A percentile compares a stretch with the other conserved stretches of the same genome.
Conservation (phyloP, 2,888 invertebrate species). For the Erebia epiphron region DNA sequence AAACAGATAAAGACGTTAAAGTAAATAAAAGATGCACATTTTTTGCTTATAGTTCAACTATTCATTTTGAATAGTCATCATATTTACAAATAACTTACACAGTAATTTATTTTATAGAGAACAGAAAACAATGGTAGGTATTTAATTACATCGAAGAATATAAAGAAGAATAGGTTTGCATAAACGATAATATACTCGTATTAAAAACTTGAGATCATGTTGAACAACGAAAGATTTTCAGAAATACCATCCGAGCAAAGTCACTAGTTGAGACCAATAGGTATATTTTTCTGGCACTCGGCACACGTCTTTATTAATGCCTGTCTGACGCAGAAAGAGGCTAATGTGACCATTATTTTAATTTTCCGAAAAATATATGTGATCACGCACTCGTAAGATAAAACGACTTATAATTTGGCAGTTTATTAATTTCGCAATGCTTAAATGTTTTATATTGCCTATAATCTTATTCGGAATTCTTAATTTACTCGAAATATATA, state of each 20-base stretch:
- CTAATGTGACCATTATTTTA: constrained; percentile 6
- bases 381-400: constrained; percentile 7
- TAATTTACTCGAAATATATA: no score
- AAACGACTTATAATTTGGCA: constrained; percentile 6
- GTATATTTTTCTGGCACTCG: neutral
- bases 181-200: no score
- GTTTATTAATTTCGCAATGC: constrained; percentile 7
- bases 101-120: no score
- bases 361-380: constrained; percentile 5
- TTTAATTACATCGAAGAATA: no score
- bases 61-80: constrained; percentile 46
- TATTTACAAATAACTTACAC: no score
- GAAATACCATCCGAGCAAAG: no score
- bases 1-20: constrained; percentile 67
- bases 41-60: constrained; percentile 56
- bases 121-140: no score
- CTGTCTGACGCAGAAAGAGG: constrained; percentile 1
- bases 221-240: no score
- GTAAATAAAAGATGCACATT: constrained; percentile 79
- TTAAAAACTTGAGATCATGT: no score
- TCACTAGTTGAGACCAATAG: neutral
- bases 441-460: neutral
- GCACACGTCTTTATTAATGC: constrained; percentile 1
- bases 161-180: no score
- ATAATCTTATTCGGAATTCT: neutral